Evolutionary conservation across 2,797 vertebrate genomes (phyloP).

Genomic region (Xenops minutus): DNA sequence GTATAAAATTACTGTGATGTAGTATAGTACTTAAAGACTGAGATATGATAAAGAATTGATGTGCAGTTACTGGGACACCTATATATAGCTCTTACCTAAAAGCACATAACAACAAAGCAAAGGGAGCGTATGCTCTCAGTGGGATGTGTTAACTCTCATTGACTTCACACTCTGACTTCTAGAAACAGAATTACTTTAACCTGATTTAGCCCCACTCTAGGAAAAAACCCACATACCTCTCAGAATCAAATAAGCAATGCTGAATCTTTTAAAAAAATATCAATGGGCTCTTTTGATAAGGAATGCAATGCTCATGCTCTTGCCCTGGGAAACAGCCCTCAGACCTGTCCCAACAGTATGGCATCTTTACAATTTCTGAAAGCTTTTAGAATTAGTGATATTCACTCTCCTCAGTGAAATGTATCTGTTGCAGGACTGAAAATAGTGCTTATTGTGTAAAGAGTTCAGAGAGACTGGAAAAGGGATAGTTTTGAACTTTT

Average conservation of each 20-base stretch:
- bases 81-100: conserved; percentile 45
- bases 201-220: neutral
- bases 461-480: neutral
- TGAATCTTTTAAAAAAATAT: neutral
- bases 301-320: fast-evolving
- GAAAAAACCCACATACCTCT: neutral
- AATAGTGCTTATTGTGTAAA: neutral
- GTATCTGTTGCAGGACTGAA: neutral
- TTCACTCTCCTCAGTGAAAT: neutral
- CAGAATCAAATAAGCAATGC: fast-evolving
- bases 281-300: neutral
- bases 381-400: neutral
- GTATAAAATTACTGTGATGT: neutral
- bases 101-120: neutral
- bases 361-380: neutral
- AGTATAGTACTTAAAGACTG: neutral
- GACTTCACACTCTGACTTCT: conserved; percentile 5
- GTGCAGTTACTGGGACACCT: conserved; percentile 14
- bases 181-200: conserved; percentile 9
- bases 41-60: conserved; percentile 50
- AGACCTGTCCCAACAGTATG: fast-evolving
- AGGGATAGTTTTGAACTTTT: neutral
- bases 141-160: neutral
- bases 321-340: neutral
- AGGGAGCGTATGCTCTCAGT: neutral